These are phyloP conservation scores for Meriones unguiculatus DNA, from an alignment of 2,113 vertebrate species.

Conservation along the genomic window DNA sequence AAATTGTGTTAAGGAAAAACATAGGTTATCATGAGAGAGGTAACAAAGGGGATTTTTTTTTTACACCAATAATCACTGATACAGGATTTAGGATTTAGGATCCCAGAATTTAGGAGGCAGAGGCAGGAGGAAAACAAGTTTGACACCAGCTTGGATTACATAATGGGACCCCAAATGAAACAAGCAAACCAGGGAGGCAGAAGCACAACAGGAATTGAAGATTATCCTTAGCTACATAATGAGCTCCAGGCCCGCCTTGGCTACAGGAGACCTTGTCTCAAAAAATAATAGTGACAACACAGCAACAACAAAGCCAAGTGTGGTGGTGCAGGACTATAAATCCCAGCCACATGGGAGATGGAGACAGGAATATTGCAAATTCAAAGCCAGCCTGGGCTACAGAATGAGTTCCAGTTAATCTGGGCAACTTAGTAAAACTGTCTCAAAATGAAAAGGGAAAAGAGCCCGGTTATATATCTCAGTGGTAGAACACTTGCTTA, in stretches of 20 bases:
- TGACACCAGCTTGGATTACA: background rate
- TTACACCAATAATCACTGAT: background rate
- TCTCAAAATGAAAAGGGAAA: background rate
- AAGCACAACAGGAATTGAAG: background rate
- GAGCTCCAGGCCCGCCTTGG: background rate
- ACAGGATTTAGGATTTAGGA: background rate
- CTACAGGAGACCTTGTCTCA: background rate
- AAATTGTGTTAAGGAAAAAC: conserved; percentile 48
- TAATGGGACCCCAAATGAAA: background rate
- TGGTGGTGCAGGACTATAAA: background rate
- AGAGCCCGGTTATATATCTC: background rate
- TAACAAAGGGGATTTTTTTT: conserved; percentile 30
- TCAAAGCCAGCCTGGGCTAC: background rate
- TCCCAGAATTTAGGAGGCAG: background rate
- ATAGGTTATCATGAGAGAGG: conserved; percentile 5
- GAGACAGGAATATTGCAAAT: background rate
- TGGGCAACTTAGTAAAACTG: background rate
- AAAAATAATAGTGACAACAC: background rate
- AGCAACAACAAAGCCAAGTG: background rate
- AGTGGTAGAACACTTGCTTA: background rate
- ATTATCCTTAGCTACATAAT: background rate
- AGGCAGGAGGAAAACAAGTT: background rate
- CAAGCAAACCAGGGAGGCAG: background rate
- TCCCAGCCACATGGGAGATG: background rate
- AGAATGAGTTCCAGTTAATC: background rate